A percentile compares a stretch with the other conserved stretches of the same genome.
Evolutionary conservation across 2,113 vertebrate species (phyloP).

Genomic region (Diphyllodes magnificus): DNA sequence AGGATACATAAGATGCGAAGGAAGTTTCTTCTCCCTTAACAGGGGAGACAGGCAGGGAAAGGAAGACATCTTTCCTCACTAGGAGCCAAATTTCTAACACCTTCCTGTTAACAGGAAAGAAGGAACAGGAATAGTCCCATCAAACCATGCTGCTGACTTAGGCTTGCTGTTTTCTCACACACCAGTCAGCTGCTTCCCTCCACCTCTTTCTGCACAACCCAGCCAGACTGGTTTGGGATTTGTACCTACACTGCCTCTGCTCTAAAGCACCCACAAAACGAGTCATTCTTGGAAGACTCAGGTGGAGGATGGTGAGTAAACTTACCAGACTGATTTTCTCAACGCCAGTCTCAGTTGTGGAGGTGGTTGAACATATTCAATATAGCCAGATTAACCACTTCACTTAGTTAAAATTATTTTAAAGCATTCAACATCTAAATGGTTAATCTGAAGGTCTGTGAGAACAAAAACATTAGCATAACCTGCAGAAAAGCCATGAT

Average conservation of each 20-base stretch:
- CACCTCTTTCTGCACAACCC: background rate
- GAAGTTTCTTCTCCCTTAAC: background rate
- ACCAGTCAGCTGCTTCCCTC: background rate
- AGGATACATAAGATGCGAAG: background rate
- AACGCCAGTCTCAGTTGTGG: background rate
- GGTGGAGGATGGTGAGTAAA: background rate
- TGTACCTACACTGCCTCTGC: background rate
- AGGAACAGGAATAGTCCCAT: background rate
- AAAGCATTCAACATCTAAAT: background rate
- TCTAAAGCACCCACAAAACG: background rate
- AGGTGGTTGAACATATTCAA: background rate
- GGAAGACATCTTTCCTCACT: background rate
- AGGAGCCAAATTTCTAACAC: background rate
- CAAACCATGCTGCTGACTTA: background rate
- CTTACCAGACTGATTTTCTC: background rate
- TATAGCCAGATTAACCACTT: background rate
- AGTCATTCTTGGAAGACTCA: background rate
- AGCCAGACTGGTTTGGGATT: conserved; percentile 4
- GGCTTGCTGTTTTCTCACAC: background rate
- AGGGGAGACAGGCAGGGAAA: background rate
- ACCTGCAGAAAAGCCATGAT: background rate
- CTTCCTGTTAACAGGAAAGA: background rate
- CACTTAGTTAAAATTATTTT: background rate
- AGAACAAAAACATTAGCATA: background rate
- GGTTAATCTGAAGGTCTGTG: background rate